A percentile compares a stretch with the other conserved stretches of the same genome.
These are phyloP conservation scores for Phortica okadai DNA, from an alignment of 2,888 invertebrate genomes.

Conservation along the genomic window DNA sequence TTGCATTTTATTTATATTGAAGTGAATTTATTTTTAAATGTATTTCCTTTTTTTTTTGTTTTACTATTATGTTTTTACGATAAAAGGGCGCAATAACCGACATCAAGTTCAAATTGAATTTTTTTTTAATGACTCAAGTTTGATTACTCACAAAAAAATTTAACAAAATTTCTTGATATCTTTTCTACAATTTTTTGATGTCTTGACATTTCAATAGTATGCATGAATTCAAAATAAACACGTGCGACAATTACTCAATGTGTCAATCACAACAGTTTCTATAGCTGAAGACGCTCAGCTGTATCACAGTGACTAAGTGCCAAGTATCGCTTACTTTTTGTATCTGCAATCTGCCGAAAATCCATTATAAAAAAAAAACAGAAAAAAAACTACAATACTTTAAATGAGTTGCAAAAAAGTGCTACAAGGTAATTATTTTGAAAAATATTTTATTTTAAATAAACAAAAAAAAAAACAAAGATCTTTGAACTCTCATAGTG, in stretches of 20 bases:
- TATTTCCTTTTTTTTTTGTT: not conserved
- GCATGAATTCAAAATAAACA: not conserved
- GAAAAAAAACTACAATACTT: not conserved
- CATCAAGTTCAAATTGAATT: conserved; percentile 59
- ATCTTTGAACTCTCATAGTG: conserved; percentile 59
- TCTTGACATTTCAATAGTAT: conserved; percentile 24
- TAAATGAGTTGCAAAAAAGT: conserved; percentile 55
- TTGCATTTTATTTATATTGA: conserved; percentile 4
- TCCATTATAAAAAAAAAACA: no score
- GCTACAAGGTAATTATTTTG: conserved; percentile 59
- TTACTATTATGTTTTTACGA: conserved; percentile 3
- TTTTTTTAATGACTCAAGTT: conserved; percentile 18
- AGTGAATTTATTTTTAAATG: conserved; percentile 9
- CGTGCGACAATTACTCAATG: not conserved
- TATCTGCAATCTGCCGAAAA: conserved; percentile 4
- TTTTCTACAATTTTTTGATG: conserved; percentile 24
- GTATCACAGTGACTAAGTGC: no score
- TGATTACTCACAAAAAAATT: conserved; percentile 1
- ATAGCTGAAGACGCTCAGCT: no score
- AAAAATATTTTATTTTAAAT: conserved; percentile 44
- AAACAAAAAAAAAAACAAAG: conserved; percentile 38
- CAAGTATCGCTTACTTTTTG: not conserved
- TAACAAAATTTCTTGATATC: no score
- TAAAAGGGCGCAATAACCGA: conserved; percentile 58
- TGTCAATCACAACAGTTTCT: not conserved